Percentiles rank a stretch among this genome's conserved stretches.
phyloP scores from a whole-genome alignment of 2,797 vertebrate species.

The Galaxias olidus region DNA sequence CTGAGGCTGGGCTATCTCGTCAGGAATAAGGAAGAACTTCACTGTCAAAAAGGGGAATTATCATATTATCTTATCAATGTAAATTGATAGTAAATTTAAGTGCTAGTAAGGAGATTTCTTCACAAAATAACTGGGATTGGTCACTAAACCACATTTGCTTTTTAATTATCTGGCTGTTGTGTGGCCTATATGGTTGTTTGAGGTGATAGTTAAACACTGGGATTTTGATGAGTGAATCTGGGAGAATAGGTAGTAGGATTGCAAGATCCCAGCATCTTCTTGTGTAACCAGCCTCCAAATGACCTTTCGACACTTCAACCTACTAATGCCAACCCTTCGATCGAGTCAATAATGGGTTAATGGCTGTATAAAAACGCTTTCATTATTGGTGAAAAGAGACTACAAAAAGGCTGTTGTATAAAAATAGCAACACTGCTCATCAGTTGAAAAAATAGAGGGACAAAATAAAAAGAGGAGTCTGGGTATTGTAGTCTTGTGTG shows the following conservation, averaged over 20 bases:
- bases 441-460: conserved; percentile 13
- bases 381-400: conserved; percentile 1
- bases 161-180: no score
- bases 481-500: neutral
- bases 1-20: neutral
- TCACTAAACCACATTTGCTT: neutral
- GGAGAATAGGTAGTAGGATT: neutral
- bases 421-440: conserved; percentile 25
- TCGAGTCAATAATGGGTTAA: conserved; percentile 13
- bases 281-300: neutral
- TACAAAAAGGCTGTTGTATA: conserved; percentile 19
- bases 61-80: neutral
- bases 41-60: neutral
- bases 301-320: neutral
- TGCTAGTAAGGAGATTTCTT: neutral
- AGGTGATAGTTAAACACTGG: no score
- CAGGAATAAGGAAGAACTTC: neutral
- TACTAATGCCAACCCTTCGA: neutral
- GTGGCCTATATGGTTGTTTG: no score
- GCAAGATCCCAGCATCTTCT: neutral
- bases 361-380: conserved; percentile 7
- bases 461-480: conserved; percentile 11
- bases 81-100: neutral
- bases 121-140: neutral
- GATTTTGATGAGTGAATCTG: no score